These are phyloP conservation scores for Pristionchus japonicus DNA, from an alignment of 2,888 invertebrate genomes.

Conservation along the genomic window DNA sequence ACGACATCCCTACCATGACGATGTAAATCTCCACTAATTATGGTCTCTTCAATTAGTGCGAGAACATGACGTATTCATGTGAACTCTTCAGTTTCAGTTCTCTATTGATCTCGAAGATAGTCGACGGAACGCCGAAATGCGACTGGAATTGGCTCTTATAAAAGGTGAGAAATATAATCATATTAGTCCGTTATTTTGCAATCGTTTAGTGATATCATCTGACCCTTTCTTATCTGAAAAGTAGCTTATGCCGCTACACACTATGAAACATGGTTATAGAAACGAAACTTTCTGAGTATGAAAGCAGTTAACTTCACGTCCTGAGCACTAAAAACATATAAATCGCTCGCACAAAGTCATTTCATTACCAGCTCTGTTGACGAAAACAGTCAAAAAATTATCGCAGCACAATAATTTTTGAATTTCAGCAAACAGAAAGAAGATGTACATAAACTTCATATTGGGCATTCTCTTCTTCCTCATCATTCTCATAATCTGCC, in stretches of 20 bases:
- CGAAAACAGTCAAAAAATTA: no score
- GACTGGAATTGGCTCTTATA: not conserved
- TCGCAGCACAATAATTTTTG: no score
- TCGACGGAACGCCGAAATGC: not conserved
- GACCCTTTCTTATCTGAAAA: not conserved
- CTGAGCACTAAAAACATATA: no score
- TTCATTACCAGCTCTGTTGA: not conserved
- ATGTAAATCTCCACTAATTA: not conserved
- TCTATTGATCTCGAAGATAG: not conserved
- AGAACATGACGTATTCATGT: not conserved
- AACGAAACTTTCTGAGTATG: no score
- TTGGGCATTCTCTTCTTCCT: conserved; percentile 22
- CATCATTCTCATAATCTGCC: conserved; percentile 4
- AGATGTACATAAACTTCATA: conserved; percentile 37
- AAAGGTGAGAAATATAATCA: not conserved
- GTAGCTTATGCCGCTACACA: not conserved
- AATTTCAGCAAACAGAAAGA: conserved; percentile 29
- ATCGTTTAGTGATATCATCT: not conserved
- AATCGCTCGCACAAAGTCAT: no score
- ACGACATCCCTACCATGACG: conserved; percentile 1
- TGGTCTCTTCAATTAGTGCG: not conserved
- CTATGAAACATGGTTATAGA: no score
- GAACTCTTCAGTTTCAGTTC: not conserved
- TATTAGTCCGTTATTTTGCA: not conserved
- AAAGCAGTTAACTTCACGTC: no score